A percentile compares a stretch with the other conserved stretches of the same genome.
phyloP scores from a whole-genome alignment of 2,113 vertebrate genomes.

The Oostethus manadensis region DNA sequence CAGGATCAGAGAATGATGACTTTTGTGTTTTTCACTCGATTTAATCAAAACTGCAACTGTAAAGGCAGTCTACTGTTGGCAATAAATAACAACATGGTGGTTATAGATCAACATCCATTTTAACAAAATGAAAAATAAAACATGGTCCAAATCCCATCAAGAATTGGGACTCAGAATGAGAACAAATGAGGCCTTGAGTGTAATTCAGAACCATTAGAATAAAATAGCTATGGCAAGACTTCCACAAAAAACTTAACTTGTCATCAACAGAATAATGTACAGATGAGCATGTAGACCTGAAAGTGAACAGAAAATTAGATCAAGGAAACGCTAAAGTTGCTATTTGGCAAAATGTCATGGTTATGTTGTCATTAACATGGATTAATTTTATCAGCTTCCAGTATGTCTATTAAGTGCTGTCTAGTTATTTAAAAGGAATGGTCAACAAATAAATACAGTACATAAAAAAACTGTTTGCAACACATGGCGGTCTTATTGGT shows the following conservation, averaged over 20 bases:
- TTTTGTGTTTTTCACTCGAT: constrained; percentile 18
- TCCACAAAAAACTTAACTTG: constrained; percentile 30
- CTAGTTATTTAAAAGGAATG: neutral
- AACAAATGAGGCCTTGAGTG: constrained; percentile 24
- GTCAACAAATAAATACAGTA: neutral
- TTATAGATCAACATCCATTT: constrained; percentile 21
- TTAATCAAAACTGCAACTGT: constrained; percentile 54
- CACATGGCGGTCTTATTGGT: constrained; percentile 15
- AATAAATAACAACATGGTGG: constrained; percentile 7
- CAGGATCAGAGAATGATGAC: neutral
- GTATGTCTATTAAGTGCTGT: constrained; percentile 3
- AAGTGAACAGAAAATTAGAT: constrained; percentile 2
- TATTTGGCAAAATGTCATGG: neutral
- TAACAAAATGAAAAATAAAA: constrained; percentile 31
- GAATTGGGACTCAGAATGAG: constrained; percentile 15
- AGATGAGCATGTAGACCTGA: neutral
- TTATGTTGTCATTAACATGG: too few relatives aligned
- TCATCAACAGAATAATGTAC: constrained; percentile 37
- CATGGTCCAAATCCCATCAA: constrained; percentile 40
- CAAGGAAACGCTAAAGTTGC: neutral
- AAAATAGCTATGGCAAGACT: neutral
- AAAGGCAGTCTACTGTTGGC: constrained; percentile 37
- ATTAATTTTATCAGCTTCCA: neutral
- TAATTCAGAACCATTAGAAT: constrained; percentile 14
- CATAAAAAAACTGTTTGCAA: neutral